Evolutionary conservation across 2,797 vertebrate species (phyloP), one percentile per base, ranked within the genome.

Genomic region (Merluccius polli): DNA sequence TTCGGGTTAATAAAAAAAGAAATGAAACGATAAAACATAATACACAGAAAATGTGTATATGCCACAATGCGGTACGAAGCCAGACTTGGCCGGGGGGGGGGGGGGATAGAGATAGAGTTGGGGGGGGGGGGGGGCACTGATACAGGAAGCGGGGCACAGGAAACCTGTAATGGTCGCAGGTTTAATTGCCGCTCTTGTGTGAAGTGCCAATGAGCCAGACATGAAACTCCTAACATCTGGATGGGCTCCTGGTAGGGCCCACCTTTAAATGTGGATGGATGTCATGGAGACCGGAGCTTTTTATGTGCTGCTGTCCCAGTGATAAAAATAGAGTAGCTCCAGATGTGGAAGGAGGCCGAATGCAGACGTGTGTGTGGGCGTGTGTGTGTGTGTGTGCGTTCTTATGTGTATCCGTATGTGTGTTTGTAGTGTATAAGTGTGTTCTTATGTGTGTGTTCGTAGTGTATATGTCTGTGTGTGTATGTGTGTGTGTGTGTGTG

Each of bases 141-240:
- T 68, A 29, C 65, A 68, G 65, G 65, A 68, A 68, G n/a, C 15
- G 29, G 65, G 13, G 65, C 65, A 31, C 65, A 68, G 52, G 52
- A 59, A 59, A 59, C 52, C 52, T n/a, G 24, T 59, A 59, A 59
- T 59, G 27, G 65, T 1, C 30, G 65, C 65, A 67, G 63, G 63
- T 68, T 68, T 31, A 31, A 69, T 69, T 32, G 67, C 67, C 18
- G 29, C 67, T 32, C 67, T 32, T 69, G 67, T 65, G 67, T 69
- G 31, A 32, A 30, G 67, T 69, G 67, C 59, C 59, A 65, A 65
- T 65, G 59, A 65, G 59, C 59, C 59, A 65, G 59, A 65, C 59
- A 65, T 65, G n/a, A 65, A 65, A 59, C 52, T 59, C 52, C 16
- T n/a, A 24, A 65, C 59, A 65, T 65, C 59, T 65, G 59, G 24